Evolutionary conservation across 2,888 invertebrate species (phyloP).

Genomic region (Clepsis dumicolana): DNA sequence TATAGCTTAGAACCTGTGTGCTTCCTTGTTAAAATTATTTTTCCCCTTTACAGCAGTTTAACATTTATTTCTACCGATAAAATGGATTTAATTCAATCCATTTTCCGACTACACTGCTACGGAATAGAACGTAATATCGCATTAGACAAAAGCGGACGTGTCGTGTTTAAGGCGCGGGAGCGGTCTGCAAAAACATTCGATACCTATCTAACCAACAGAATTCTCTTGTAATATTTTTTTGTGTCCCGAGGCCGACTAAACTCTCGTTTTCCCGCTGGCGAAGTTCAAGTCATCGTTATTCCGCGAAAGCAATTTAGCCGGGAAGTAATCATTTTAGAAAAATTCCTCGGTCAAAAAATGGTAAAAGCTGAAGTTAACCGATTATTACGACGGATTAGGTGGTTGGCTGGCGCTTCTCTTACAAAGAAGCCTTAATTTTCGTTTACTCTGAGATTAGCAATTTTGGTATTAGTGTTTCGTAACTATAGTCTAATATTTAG

Average conservation of each 20-base stretch:
- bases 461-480: background rate
- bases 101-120: background rate
- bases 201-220: conserved; percentile 43
- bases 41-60: conserved; percentile 18
- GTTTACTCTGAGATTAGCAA: background rate
- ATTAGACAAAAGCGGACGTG: conserved; percentile 16
- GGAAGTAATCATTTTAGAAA: conserved; percentile 64
- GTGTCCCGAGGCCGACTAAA: conserved; percentile 51
- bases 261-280: conserved; percentile 57
- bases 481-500: background rate
- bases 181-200: conserved; percentile 25
- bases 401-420: conserved; percentile 41
- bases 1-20: background rate
- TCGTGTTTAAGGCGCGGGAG: conserved; percentile 13
- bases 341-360: conserved; percentile 5
- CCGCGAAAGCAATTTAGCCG: conserved; percentile 61
- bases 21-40: conserved; percentile 21
- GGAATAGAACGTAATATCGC: conserved; percentile 18
- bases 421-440: conserved; percentile 45
- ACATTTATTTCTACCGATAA: conserved; percentile 17
- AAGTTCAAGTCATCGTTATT: conserved; percentile 68
- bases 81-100: conserved; percentile 13
- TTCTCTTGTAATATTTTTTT: conserved; percentile 63
- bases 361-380: conserved; percentile 21
- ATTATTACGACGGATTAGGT: conserved; percentile 13